Evolutionary conservation across 92 coral and sea anemone species (phyloP), one percentile per base, ranked within the genome.

Genomic region (Scolanthus callimorphus): DNA sequence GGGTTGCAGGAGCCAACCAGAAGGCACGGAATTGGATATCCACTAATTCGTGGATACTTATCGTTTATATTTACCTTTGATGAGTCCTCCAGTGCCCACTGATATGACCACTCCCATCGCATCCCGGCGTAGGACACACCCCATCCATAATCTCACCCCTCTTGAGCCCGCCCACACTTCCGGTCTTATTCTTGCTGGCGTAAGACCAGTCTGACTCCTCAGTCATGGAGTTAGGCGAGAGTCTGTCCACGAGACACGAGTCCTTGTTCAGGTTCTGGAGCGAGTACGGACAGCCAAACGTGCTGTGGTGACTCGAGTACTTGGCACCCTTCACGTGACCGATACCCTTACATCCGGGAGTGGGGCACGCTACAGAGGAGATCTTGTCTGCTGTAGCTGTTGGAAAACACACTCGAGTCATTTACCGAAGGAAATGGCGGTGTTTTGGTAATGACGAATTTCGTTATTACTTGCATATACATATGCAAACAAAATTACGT

Each of bases 191-290:
- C 58, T 86, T 90, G 43, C 97, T 82, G n/a, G 96, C 96, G 53
- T 92, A 92, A 22, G 98, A 92, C 98, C 98, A 92, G 70, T 92
- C 98, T 0, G 98, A 92, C 56, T 92, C 96, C 60, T 92, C 98
- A 0, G 98, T 90, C 98, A 92, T 92, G 67, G 98, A 92, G 80
- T 92, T 92, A 11, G 90, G 73, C 0, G 98, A 90, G 62, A 92
- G 87, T 31, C 98, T 82, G 59, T 92, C 98, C 30, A 92, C 98
- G 25, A 92, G 90, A 39, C 98, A 92, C 22, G 98, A 92, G 61
- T 92, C 98, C 65, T 92, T 92, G 85, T 90, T 92, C 51, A 92
- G 76, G 82, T 92, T 92, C 67, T 92, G 98, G 31, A 92, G 75
- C 11, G 98, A 92, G 69, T 92, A 92, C 19, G 98, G 98, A 37